phyloP scores from a whole-genome alignment of 2,113 vertebrate genomes.

The Alosa alosa region DNA sequence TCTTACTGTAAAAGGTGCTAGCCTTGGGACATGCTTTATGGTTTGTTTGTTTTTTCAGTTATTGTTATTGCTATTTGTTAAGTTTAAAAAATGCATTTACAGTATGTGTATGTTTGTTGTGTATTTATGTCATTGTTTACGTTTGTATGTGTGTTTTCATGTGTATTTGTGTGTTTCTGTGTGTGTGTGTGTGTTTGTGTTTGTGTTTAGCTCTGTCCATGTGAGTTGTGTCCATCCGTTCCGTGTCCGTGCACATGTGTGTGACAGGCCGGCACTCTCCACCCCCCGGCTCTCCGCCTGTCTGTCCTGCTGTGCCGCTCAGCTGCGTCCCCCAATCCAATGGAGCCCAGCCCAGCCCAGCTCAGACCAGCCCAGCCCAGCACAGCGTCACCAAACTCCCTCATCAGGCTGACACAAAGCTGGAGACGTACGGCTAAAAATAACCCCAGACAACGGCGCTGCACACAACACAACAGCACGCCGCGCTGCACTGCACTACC shows the following conservation, averaged over 20 bases:
- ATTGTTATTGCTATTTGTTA: too few species aligned
- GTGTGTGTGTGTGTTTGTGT: neutral
- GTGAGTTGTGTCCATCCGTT: neutral
- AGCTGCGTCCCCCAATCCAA: neutral
- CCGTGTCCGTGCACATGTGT: neutral
- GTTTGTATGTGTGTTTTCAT: too few species aligned
- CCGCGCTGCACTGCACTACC: neutral
- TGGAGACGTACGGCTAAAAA: conserved; percentile 37
- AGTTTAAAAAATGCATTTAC: too few species aligned
- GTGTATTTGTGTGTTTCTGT: neutral
- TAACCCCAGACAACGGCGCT: conserved; percentile 20
- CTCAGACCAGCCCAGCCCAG: conserved; percentile 5
- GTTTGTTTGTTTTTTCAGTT: too few species aligned
- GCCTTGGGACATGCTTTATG: too few species aligned
- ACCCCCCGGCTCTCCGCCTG: neutral
- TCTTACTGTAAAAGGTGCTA: too few species aligned
- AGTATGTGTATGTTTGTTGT: too few species aligned
- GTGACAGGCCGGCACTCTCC: neutral
- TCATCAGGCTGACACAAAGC: conserved; percentile 30
- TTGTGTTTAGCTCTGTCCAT: neutral
- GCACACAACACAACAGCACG: neutral
- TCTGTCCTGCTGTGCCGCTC: conserved; percentile 15
- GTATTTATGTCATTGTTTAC: too few species aligned
- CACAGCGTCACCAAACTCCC: conserved; percentile 9
- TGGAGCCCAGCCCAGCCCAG: neutral